phyloP scores from a whole-genome alignment of 2,888 invertebrate genomes.

The Camptogramma bilineatum region DNA sequence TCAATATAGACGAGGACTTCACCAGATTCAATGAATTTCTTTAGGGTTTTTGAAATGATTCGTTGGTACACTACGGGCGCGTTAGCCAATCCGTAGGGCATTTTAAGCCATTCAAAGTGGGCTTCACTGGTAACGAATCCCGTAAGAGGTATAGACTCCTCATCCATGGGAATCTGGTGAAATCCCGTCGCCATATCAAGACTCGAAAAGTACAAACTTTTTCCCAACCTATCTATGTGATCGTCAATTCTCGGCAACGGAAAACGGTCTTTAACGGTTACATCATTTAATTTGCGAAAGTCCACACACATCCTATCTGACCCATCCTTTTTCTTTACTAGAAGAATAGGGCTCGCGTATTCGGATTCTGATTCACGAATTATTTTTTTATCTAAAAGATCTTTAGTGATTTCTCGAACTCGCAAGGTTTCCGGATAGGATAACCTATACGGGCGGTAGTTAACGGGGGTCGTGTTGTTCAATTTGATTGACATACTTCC shows the following conservation, averaged over 20 bases:
- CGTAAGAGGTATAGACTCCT: conserved; percentile 1
- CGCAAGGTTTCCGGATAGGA: background rate
- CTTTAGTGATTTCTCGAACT: background rate
- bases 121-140: background rate
- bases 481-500: background rate
- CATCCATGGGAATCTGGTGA: background rate
- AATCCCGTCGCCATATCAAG: conserved; percentile 3
- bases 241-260: no score
- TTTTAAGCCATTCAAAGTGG: background rate
- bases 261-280: background rate
- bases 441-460: no score
- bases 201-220: background rate
- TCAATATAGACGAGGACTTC: no score
- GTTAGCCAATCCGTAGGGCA: background rate
- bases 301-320: no score
- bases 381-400: background rate
- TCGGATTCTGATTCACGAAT: background rate
- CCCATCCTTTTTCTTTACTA: conserved; percentile 3
- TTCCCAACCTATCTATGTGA: background rate
- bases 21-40: background rate
- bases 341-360: conserved; percentile 3
- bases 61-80: conserved; percentile 1
- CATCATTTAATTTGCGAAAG: background rate
- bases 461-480: no score
- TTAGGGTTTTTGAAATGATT: background rate